These are phyloP conservation scores for Athetis lepigone DNA, from an alignment of 2,888 invertebrate species.

Conservation along the genomic window DNA sequence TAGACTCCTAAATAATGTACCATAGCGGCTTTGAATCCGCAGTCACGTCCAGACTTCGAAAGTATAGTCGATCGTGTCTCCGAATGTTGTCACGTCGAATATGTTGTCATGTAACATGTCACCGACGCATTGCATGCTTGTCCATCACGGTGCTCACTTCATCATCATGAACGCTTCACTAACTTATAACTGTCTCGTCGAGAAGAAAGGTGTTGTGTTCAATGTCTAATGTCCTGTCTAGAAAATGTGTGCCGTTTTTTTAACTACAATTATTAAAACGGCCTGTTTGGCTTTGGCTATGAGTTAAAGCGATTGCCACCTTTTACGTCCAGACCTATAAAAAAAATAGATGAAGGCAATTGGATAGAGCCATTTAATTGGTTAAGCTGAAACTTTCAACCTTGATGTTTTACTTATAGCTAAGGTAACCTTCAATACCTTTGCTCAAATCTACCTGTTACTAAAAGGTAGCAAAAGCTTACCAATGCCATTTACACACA, in stretches of 20 bases:
- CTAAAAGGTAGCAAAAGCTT: neutral
- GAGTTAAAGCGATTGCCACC: slow-evolving; percentile 1
- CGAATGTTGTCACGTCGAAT: slow-evolving; percentile 35
- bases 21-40: neutral
- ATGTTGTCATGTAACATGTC: slow-evolving; percentile 37
- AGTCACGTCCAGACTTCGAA: neutral
- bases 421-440: neutral
- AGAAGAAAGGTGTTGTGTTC: slow-evolving; percentile 17
- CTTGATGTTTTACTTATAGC: no score
- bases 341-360: neutral
- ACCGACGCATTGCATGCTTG: slow-evolving; percentile 63
- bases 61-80: slow-evolving; percentile 32
- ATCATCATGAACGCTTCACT: slow-evolving; percentile 61
- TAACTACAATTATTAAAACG: slow-evolving; percentile 31
- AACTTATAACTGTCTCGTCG: slow-evolving; percentile 46
- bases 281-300: neutral
- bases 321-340: neutral
- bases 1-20: neutral
- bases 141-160: slow-evolving; percentile 52
- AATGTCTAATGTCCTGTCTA: slow-evolving; percentile 5
- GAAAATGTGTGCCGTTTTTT: slow-evolving; percentile 24
- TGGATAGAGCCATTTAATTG: neutral
- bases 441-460: neutral
- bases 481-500: slow-evolving; percentile 6
- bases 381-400: neutral